Percentiles rank a stretch among this genome's conserved stretches.
Conservation (phyloP, 2,797 vertebrate genomes). For the Craterocephalus amniculus region DNA sequence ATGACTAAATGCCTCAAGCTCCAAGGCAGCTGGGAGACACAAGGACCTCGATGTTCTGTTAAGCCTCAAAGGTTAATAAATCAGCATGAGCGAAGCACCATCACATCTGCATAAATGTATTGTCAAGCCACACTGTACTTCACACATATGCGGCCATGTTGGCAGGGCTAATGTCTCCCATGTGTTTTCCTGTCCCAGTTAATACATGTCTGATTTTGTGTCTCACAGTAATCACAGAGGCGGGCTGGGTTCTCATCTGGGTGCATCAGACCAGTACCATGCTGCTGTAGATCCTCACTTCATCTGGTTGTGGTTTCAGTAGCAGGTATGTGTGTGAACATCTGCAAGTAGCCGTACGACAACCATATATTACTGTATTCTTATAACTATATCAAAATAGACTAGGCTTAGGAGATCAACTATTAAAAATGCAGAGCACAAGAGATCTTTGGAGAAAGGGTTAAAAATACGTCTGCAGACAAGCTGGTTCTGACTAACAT, state of each 20-base stretch:
- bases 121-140: conserved; percentile 35
- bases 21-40: conserved; percentile 11
- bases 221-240: conserved; percentile 71
- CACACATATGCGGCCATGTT: conserved; percentile 51
- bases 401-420: conserved; percentile 28
- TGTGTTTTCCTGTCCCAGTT: conserved; percentile 53
- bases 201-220: conserved; percentile 48
- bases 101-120: conserved; percentile 49
- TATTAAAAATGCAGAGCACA: conserved; percentile 9
- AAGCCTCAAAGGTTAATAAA: conserved; percentile 48
- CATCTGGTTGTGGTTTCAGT: conserved; percentile 74
- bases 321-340: conserved; percentile 65
- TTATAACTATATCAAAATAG: conserved; percentile 37
- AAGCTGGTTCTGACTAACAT: conserved; percentile 9
- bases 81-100: conserved; percentile 49
- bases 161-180: conserved; percentile 63
- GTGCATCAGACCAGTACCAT: conserved; percentile 60
- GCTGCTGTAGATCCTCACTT: conserved; percentile 39
- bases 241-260: conserved; percentile 59
- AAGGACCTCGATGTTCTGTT: conserved; percentile 37
- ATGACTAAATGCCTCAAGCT: neutral
- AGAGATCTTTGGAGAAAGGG: conserved; percentile 22
- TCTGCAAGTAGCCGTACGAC: conserved; percentile 31
- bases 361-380: conserved; percentile 39
- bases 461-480: conserved; percentile 37